Evolutionary conservation across 1,140 invertebrate genomes (phyloP).

Genomic region (honey bee (Apis mellifera)): DNA sequence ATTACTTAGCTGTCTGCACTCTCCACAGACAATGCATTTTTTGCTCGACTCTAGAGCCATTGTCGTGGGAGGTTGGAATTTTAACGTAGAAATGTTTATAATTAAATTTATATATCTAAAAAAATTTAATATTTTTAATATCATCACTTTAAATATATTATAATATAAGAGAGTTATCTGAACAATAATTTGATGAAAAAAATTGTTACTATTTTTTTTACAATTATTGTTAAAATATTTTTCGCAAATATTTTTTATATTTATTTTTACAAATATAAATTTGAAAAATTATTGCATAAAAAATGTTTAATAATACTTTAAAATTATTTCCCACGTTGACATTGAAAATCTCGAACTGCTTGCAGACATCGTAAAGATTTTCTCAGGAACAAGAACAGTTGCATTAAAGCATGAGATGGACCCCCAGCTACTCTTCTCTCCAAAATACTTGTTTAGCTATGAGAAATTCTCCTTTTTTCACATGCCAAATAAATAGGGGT

Average conservation of each 20-base stretch:
- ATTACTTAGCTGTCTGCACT: constrained; percentile 52
- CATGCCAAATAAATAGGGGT: constrained; percentile 76
- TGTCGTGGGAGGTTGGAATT: constrained; percentile 57
- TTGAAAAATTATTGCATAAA: too few species aligned
- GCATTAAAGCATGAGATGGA: constrained; percentile 69
- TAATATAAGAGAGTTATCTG: too few species aligned
- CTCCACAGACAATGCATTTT: constrained; percentile 62
- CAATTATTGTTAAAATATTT: not conserved
- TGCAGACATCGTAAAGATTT: constrained; percentile 71
- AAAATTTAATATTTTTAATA: not conserved
- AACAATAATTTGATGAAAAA: not conserved
- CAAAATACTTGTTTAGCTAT: constrained; percentile 72
- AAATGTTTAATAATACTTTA: constrained; percentile 37
- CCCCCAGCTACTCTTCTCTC: constrained; percentile 74
- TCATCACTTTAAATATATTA: not conserved
- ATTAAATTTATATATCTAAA: not conserved
- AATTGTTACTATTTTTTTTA: not conserved
- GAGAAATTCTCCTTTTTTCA: constrained; percentile 76
- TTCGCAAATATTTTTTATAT: not conserved
- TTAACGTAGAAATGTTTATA: constrained; percentile 12
- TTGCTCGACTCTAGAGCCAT: constrained; percentile 52
- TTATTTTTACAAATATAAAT: not conserved
- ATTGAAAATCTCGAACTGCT: constrained; percentile 66
- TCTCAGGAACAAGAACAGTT: constrained; percentile 75
- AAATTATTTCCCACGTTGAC: constrained; percentile 79